These are phyloP conservation scores for Sarcophaga variegata DNA, from an alignment of 2,888 invertebrate genomes.

Conservation along the genomic window DNA sequence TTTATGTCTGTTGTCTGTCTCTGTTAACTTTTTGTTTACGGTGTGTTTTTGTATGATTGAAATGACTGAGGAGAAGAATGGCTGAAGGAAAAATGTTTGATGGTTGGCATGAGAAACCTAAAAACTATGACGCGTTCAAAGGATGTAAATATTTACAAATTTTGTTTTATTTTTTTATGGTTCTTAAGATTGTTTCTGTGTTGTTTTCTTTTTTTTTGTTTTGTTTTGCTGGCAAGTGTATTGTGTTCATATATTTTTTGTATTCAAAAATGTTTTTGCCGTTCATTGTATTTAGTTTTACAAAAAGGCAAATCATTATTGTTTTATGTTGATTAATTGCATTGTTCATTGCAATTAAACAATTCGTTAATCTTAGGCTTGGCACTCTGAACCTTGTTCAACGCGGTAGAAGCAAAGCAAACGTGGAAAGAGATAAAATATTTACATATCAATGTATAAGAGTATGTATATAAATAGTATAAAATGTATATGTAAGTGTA, in stretches of 20 bases:
- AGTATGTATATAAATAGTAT: neutral
- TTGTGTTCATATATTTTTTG: neutral
- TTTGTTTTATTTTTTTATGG: neutral
- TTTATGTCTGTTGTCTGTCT: too few species aligned
- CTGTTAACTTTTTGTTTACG: too few species aligned
- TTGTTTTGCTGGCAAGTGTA: constrained; percentile 25
- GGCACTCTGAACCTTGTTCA: constrained; percentile 76
- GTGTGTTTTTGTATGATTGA: too few species aligned
- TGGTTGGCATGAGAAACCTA: neutral
- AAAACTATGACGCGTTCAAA: constrained; percentile 16
- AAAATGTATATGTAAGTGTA: neutral
- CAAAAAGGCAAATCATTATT: constrained; percentile 37
- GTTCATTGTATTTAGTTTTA: neutral
- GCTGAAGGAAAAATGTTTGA: too few species aligned
- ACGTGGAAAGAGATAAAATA: constrained; percentile 53
- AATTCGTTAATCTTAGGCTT: constrained; percentile 52
- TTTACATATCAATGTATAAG: neutral
- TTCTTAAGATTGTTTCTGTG: neutral
- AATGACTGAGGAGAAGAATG: too few species aligned
- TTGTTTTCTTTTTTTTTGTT: neutral
- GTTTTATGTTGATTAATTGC: neutral
- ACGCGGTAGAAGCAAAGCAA: constrained; percentile 74
- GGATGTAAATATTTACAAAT: constrained; percentile 45
- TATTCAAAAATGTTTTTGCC: neutral
- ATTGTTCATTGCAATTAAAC: constrained; percentile 37